Evolutionary conservation across 2,797 vertebrate genomes (phyloP).

Genomic region (Sebastolobus alascanus): DNA sequence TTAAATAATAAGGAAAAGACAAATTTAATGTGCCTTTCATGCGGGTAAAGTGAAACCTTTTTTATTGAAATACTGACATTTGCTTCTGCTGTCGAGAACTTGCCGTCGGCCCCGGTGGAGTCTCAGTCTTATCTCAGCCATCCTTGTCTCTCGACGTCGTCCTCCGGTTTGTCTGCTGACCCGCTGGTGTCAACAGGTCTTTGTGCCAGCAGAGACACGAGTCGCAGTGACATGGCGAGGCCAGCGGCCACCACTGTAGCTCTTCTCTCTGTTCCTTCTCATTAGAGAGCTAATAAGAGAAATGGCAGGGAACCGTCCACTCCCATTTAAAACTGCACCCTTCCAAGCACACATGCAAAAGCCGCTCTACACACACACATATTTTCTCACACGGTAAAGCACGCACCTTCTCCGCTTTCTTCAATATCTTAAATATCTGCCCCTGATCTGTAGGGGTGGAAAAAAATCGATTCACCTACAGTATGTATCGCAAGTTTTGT

Average conservation of each 20-base stretch:
- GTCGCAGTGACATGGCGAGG: slow-evolving; percentile 56
- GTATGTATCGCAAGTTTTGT: no score
- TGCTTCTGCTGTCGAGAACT: not conserved
- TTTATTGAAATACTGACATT: not conserved
- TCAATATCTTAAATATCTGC: not conserved
- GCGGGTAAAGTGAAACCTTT: slow-evolving; percentile 8
- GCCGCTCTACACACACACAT: not conserved
- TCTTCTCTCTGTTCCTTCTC: slow-evolving; percentile 66
- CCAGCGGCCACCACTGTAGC: slow-evolving; percentile 57
- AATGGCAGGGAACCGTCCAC: slow-evolving; percentile 47
- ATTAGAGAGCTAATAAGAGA: slow-evolving; percentile 57
- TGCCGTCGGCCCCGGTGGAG: not conserved
- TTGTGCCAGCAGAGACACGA: slow-evolving; percentile 64
- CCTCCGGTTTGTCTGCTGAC: slow-evolving; percentile 50
- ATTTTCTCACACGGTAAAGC: not conserved
- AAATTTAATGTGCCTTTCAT: not conserved
- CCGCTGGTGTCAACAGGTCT: slow-evolving; percentile 66
- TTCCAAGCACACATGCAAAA: slow-evolving; percentile 7
- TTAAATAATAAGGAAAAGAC: slow-evolving; percentile 26
- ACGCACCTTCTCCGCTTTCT: not conserved
- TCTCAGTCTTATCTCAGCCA: slow-evolving; percentile 11
- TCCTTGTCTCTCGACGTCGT: slow-evolving; percentile 13
- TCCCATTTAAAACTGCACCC: slow-evolving; percentile 44
- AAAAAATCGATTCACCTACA: no score
- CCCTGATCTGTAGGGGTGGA: not conserved